phyloP scores from a whole-genome alignment of 92 coral and sea anemone genomes.

The Parazoanthus atlanticus region DNA sequence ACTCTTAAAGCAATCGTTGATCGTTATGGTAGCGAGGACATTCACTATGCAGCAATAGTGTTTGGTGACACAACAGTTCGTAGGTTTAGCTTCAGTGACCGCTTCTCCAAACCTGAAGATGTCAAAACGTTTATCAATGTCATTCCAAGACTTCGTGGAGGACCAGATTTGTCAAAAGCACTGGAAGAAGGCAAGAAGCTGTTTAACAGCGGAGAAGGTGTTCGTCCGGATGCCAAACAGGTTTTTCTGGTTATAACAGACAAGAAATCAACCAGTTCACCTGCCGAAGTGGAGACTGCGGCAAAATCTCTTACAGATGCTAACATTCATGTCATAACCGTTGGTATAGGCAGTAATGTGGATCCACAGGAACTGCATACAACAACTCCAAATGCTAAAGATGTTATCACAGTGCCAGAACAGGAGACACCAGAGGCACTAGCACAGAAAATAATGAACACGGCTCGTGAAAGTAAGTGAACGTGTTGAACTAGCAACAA shows the following conservation, averaged over 20 bases:
- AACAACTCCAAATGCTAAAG: constrained; percentile 41
- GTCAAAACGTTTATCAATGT: constrained; percentile 44
- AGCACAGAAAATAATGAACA: constrained; percentile 15
- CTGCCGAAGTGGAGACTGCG: constrained; percentile 45
- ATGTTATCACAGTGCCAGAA: constrained; percentile 26
- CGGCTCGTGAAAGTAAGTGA: constrained; percentile 32
- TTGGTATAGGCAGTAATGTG: constrained; percentile 53
- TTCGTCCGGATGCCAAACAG: constrained; percentile 51
- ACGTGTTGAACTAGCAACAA: too few relatives aligned
- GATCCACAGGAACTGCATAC: constrained; percentile 43
- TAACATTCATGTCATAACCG: constrained; percentile 46
- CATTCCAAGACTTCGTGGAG: constrained; percentile 58
- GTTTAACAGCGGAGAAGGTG: constrained; percentile 64
- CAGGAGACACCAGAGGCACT: constrained; percentile 3
- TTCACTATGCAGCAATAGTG: constrained; percentile 69
- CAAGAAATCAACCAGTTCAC: constrained; percentile 56
- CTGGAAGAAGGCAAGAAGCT: constrained; percentile 70
- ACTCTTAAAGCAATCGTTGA: constrained; percentile 69
- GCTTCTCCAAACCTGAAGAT: constrained; percentile 24
- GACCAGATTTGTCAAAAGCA: constrained; percentile 75
- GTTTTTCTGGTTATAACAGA: constrained; percentile 71
- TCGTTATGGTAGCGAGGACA: constrained; percentile 71
- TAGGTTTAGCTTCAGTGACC: constrained; percentile 52
- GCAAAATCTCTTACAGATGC: constrained; percentile 46
- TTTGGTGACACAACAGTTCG: constrained; percentile 60